Percentiles rank a stretch among this genome's conserved stretches.
Conservation (phyloP, 2,113 vertebrate genomes). For the Rhagologus leucostigma region DNA sequence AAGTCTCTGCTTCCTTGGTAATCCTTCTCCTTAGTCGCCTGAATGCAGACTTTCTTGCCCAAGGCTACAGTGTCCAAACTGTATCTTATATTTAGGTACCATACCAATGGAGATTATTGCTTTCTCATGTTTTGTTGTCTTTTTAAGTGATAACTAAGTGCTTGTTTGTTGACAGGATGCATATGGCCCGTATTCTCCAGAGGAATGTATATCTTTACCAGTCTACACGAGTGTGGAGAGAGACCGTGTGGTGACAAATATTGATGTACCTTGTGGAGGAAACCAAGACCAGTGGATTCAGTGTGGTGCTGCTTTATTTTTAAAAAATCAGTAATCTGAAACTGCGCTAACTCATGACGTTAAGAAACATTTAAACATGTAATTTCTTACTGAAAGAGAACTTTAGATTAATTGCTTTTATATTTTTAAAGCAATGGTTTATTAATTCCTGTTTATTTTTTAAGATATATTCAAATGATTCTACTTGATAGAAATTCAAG, state of each 20-base stretch:
- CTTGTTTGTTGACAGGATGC: slow-evolving; percentile 70
- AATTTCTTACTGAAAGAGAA: not conserved
- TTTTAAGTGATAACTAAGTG: not conserved
- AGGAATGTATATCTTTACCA: slow-evolving; percentile 89
- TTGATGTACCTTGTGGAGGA: slow-evolving; percentile 86
- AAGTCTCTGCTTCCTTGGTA: not conserved
- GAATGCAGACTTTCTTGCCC: not conserved
- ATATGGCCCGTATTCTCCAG: slow-evolving; percentile 75
- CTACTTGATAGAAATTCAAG: not conserved
- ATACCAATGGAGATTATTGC: not conserved
- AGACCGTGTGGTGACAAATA: slow-evolving; percentile 85
- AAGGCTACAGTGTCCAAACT: not conserved
- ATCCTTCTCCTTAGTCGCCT: not conserved
- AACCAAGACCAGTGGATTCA: slow-evolving; percentile 91
- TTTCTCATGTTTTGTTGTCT: not conserved
- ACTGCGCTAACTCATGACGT: not conserved
- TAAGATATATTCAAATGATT: not conserved
- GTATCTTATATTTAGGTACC: not conserved
- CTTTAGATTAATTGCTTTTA: not conserved
- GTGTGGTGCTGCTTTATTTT: slow-evolving; percentile 90
- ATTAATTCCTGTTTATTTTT: not conserved
- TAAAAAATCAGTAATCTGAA: slow-evolving; percentile 82
- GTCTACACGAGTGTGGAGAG: slow-evolving; percentile 87
- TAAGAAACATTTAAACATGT: not conserved
- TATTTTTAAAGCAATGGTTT: not conserved